Evolutionary conservation across 2,113 vertebrate species (phyloP), one percentile per base, ranked within the genome.

Genomic region (Sebastes fasciatus): DNA sequence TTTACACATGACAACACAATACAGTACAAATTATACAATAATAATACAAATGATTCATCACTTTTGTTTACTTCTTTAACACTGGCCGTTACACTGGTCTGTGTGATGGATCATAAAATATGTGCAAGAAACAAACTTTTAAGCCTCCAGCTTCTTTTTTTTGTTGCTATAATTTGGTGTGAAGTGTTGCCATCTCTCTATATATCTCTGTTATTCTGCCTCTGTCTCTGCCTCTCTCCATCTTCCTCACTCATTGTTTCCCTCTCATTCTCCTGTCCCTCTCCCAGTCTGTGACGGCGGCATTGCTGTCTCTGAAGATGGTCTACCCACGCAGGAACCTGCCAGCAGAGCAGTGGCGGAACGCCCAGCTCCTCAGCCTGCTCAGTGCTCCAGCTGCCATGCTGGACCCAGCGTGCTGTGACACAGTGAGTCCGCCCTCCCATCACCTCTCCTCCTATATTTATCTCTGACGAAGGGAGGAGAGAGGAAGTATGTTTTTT

Each of bases 281-380:
- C 55, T 78, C 12, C 34, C 81, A 99, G 98, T 94, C 96, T 19
- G 96, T 99, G 92, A 97, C 96, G 34, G 86, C 95, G 1, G 97
- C 97, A 1, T 90, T 99, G 68, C 94, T 98, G 67, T 98, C 98
- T 1, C 90, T 99, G 54, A 91, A 93, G 49, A 91, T 90, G 76
- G 89, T 98, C 57, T 98, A 97, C 65, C 94, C 88, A n/a, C 96
- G 97, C 80, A 95, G 98, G 87, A 98, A 96, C 88, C 96, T 97
- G 21, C 93, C 95, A 0, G 96, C 96, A 0, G 98, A 99, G 55
- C 96, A 97, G 70, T 99, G 98, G 97, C 96, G 97, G 6, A 93
- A 86, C 0, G 96, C 96, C 85, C 98, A 99, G 86, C 96, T 99
- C 46, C 96, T 99, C 70, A 97, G 96, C 83, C 92, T 99, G 80